These are phyloP conservation scores for Pteropus rufus DNA, from an alignment of 2,797 vertebrate genomes.

Conservation along the genomic window DNA sequence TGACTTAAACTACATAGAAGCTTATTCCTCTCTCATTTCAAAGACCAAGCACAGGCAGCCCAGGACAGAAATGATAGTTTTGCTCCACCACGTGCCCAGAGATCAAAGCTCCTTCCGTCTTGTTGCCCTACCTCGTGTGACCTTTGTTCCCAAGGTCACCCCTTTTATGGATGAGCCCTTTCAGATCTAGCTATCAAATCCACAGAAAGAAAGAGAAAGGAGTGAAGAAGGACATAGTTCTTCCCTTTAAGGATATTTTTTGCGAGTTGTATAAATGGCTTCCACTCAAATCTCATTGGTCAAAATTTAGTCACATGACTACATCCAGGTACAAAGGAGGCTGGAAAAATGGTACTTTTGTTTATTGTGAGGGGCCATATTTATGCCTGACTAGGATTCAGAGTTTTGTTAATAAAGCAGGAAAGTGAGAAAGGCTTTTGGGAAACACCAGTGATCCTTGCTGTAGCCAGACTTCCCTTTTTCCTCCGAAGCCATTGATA, in stretches of 20 bases:
- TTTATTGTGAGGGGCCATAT: not conserved
- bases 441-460: not conserved
- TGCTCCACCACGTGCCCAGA: not conserved
- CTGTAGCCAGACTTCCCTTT: not conserved
- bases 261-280: not conserved
- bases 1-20: slow-evolving; percentile 24
- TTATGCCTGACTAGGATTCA: not conserved
- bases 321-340: not conserved
- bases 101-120: not conserved
- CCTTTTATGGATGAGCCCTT: not conserved
- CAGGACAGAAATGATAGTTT: not conserved
- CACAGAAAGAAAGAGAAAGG: not conserved
- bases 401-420: not conserved
- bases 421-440: not conserved
- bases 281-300: not conserved
- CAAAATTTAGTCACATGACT: not conserved
- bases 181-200: not conserved
- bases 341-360: not conserved
- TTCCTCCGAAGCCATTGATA: not conserved
- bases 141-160: not conserved
- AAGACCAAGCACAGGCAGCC: not conserved
- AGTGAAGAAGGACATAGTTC: not conserved
- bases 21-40: slow-evolving; percentile 19
- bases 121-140: not conserved
- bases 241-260: not conserved